Conservation (phyloP, 2,113 vertebrate genomes). For the Corythaeola cristata region DNA sequence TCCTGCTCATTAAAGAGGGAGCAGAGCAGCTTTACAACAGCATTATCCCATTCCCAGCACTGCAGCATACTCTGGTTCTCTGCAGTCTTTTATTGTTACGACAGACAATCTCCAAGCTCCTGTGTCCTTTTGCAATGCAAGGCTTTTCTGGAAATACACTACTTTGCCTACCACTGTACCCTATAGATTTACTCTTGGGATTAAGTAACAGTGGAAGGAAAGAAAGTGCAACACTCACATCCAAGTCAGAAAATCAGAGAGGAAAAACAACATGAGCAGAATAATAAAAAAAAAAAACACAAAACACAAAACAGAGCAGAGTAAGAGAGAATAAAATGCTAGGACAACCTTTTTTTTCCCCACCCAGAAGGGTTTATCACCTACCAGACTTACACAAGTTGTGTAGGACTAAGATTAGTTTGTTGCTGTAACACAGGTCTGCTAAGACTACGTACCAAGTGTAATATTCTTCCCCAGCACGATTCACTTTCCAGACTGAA, state of each 20-base stretch:
- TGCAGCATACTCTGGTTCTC: background rate
- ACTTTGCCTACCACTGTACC: background rate
- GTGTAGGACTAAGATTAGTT: background rate
- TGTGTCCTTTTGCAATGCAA: background rate
- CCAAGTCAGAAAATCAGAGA: background rate
- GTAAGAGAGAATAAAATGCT: background rate
- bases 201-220: background rate
- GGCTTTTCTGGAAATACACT: background rate
- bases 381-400: background rate
- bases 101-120: background rate
- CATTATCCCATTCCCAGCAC: background rate
- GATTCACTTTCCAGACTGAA: background rate
- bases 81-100: background rate
- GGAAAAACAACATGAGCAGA: background rate
- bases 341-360: no score
- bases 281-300: background rate
- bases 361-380: background rate
- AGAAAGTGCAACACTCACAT: background rate
- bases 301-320: background rate
- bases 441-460: background rate
- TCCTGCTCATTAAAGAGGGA: background rate
- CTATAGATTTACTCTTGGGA: background rate
- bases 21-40: background rate
- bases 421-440: background rate
- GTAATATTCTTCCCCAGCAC: background rate